A percentile compares a stretch with the other conserved stretches of the same genome.
Evolutionary conservation across 2,797 vertebrate species (phyloP).

Genomic region (Pelodytes ibericus): DNA sequence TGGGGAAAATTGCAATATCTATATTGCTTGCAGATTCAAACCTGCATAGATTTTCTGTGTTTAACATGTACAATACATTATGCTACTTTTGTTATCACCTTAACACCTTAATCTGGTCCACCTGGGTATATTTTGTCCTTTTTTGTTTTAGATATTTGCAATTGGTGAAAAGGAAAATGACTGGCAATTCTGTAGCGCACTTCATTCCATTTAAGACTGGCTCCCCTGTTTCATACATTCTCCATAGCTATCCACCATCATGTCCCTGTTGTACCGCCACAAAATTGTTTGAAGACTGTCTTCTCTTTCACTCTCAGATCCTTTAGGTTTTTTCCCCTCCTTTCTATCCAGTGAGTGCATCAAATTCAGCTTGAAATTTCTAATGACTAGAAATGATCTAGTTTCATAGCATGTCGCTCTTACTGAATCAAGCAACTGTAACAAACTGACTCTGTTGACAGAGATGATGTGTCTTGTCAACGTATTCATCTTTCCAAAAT

Average conservation of each 20-base stretch:
- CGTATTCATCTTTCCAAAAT: conserved; percentile 51
- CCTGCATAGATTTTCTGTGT: too few relatives aligned
- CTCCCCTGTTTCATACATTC: conserved; percentile 11
- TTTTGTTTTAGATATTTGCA: background rate
- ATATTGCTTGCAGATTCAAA: too few relatives aligned
- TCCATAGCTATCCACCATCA: conserved; percentile 3
- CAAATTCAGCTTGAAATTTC: conserved; percentile 58
- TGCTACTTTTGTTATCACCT: too few relatives aligned
- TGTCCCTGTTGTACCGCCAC: conserved; percentile 17
- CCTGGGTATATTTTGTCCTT: too few relatives aligned
- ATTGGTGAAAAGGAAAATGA: background rate
- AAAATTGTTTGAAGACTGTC: conserved; percentile 34
- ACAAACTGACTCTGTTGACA: conserved; percentile 56
- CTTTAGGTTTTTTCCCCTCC: conserved; percentile 1
- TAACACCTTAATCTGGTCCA: too few relatives aligned
- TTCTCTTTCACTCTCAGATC: conserved; percentile 37
- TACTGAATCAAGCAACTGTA: conserved; percentile 54
- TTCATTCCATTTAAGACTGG: conserved; percentile 17
- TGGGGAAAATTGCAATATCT: too few relatives aligned
- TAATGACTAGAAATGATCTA: conserved; percentile 56
- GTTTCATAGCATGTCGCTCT: conserved; percentile 57
- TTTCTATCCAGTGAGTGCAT: conserved; percentile 49
- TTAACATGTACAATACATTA: too few relatives aligned
- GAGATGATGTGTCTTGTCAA: conserved; percentile 57
- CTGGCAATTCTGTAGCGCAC: conserved; percentile 4